Conservation (phyloP, 2,797 vertebrate species). For the Artibeus jamaicensis region DNA sequence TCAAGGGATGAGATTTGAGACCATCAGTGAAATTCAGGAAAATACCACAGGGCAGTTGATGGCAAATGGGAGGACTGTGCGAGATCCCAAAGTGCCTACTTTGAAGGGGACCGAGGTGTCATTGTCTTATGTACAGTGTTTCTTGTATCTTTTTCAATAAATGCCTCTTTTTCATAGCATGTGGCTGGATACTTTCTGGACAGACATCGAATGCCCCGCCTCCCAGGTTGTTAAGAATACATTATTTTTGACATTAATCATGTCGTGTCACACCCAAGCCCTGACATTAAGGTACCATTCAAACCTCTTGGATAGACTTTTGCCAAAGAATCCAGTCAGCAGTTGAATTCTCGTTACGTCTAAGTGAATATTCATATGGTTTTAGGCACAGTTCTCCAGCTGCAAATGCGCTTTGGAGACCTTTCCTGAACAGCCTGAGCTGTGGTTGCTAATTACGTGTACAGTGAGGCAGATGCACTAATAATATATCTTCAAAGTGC, state of each 20-base stretch:
- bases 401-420: neutral
- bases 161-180: neutral
- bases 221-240: neutral
- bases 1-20: neutral
- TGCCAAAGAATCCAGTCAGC: neutral
- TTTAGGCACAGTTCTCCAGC: neutral
- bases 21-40: neutral
- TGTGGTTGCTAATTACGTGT: slow-evolving; percentile 38
- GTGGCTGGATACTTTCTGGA: neutral
- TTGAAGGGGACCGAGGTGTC: neutral
- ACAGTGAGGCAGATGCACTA: neutral
- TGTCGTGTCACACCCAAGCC: neutral
- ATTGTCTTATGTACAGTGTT: neutral
- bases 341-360: neutral
- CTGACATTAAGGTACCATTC: neutral
- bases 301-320: neutral
- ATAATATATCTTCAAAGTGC: slow-evolving; percentile 45
- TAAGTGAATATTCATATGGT: neutral
- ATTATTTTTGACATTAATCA: neutral
- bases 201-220: neutral
- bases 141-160: neutral
- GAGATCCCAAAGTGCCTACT: neutral
- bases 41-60: neutral
- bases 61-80: neutral
- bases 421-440: slow-evolving; percentile 18